These are phyloP conservation scores for Microchrysa polita DNA, from an alignment of 2,888 invertebrate genomes.

Conservation along the genomic window DNA sequence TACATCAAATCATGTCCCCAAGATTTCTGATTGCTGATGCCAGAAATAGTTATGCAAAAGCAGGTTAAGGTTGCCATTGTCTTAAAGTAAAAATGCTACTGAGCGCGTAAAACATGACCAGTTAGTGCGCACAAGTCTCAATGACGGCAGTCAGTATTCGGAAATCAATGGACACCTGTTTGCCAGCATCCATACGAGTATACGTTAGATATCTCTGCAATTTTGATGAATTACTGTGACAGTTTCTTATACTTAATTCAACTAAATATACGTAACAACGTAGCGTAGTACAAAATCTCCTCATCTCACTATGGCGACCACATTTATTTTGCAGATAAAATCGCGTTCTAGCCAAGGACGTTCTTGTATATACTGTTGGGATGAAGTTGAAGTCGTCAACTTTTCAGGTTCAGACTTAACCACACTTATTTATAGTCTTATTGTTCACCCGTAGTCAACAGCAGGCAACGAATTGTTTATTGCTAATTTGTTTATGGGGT, in stretches of 20 bases:
- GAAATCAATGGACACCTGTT: background rate
- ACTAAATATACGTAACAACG: no score
- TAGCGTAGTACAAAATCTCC: background rate
- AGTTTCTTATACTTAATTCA: background rate
- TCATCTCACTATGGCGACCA: conserved; percentile 8
- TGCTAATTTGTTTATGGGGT: conserved; percentile 35
- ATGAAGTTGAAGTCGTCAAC: background rate
- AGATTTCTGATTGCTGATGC: background rate
- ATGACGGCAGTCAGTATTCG: background rate
- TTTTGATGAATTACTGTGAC: conserved; percentile 10
- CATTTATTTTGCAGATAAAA: conserved; percentile 1
- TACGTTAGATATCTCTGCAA: background rate
- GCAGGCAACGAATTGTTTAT: background rate
- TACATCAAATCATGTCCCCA: background rate
- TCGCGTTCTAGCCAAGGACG: conserved; percentile 18
- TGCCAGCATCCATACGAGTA: background rate
- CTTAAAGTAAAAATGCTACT: background rate
- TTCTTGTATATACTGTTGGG: background rate
- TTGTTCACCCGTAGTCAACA: conserved; percentile 16
- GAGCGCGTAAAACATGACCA: background rate
- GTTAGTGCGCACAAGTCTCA: background rate
- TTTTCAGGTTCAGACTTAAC: conserved; percentile 11
- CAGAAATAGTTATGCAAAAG: conserved; percentile 1
- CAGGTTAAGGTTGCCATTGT: conserved; percentile 5
- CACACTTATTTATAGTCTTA: conserved; percentile 29